These are phyloP conservation scores for Phalacrocorax pelagicus DNA, from an alignment of 2,113 vertebrate genomes.

Conservation along the genomic window DNA sequence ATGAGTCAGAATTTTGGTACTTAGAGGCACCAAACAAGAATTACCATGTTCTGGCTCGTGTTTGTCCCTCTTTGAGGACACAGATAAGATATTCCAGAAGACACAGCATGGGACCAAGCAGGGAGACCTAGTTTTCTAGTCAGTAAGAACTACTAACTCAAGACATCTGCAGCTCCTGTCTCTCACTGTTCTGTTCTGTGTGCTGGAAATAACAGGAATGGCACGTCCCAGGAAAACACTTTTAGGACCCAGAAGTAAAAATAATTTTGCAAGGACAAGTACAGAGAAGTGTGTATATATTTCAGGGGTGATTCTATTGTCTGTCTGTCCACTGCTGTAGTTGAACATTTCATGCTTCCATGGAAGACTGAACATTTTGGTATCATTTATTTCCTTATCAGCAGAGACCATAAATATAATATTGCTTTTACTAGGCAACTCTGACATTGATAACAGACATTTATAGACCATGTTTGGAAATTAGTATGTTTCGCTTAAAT, in stretches of 20 bases:
- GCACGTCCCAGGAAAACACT: background rate
- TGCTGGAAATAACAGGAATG: background rate
- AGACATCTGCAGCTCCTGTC: background rate
- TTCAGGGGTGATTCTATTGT: background rate
- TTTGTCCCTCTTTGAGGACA: background rate
- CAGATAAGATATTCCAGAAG: background rate
- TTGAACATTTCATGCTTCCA: slow-evolving; percentile 11
- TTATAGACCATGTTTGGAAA: slow-evolving; percentile 65
- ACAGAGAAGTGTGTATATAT: background rate
- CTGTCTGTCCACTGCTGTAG: background rate
- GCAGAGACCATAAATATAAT: slow-evolving; percentile 31
- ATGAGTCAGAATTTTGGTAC: background rate
- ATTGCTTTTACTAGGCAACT: slow-evolving; percentile 45
- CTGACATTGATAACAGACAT: slow-evolving; percentile 53
- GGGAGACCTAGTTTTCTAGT: background rate
- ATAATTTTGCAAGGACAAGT: background rate
- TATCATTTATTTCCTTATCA: slow-evolving; percentile 46
- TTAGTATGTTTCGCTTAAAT: slow-evolving; percentile 74
- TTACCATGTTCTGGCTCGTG: background rate
- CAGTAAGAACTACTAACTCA: background rate
- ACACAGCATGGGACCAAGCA: background rate
- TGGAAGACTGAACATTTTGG: slow-evolving; percentile 35
- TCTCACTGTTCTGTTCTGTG: background rate
- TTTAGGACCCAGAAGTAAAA: background rate
- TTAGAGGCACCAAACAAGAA: background rate